A percentile compares a stretch with the other conserved stretches of the same genome.
Conservation (phyloP, 1,140 invertebrate genomes). For the Dryas iulia region DNA sequence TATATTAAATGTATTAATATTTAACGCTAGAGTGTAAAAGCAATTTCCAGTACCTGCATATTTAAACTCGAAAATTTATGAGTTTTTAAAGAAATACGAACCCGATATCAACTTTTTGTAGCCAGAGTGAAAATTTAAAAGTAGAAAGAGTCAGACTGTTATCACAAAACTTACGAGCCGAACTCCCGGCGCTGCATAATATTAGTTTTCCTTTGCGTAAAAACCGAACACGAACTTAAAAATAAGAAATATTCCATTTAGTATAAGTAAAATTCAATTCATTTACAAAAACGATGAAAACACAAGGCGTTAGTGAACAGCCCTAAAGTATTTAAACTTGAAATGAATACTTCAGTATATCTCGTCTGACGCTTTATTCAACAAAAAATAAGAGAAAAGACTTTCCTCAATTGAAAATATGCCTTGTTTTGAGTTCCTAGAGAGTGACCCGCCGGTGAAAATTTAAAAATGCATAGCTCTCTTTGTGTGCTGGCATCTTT, state of each 20-base stretch:
- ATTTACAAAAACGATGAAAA: not conserved
- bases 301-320: not conserved
- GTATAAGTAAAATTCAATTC: not conserved
- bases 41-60: not conserved
- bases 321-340: conserved; percentile 36
- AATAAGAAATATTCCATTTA: conserved; percentile 17
- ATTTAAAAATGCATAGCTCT: conserved; percentile 63
- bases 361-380: conserved; percentile 2
- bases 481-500: conserved; percentile 64
- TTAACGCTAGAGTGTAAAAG: not conserved
- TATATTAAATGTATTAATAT: not conserved
- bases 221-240: conserved; percentile 7
- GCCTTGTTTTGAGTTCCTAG: conserved; percentile 35
- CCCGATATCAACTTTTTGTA: conserved; percentile 17
- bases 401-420: conserved; percentile 17
- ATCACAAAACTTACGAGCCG: conserved; percentile 21
- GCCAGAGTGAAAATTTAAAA: conserved; percentile 17
- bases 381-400: not conserved
- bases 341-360: conserved; percentile 34
- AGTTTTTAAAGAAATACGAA: not conserved
- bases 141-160: conserved; percentile 11
- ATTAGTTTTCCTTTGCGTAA: conserved; percentile 6
- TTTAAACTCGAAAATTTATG: conserved; percentile 1
- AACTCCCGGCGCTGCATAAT: conserved; percentile 15
- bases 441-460: conserved; percentile 39